Evolutionary conservation across 2,113 vertebrate genomes (phyloP).

Genomic region (Pachypanchax playfairii): DNA sequence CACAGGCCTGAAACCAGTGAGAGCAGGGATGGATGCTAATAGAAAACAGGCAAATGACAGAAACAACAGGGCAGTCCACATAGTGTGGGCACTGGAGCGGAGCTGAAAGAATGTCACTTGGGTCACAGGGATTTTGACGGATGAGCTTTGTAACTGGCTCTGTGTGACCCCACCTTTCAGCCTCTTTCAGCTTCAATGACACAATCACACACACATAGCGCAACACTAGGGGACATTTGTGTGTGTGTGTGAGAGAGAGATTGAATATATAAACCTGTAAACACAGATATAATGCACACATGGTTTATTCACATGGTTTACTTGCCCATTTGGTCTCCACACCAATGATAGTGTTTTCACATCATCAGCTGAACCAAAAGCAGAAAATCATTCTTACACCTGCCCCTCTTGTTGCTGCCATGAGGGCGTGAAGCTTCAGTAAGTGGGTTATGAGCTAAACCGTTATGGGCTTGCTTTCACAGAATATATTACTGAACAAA

Average conservation of each 20-base stretch:
- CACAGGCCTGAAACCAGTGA: constrained; percentile 34
- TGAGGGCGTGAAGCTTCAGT: constrained; percentile 6
- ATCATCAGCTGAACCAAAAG: constrained; percentile 20
- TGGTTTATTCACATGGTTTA: constrained; percentile 2
- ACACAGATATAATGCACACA: constrained; percentile 7
- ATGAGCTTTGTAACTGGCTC: constrained; percentile 68
- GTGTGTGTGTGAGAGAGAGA: constrained; percentile 15
- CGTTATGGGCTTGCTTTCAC: constrained; percentile 27
- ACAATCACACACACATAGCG: constrained; percentile 49
- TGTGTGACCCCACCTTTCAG: constrained; percentile 69
- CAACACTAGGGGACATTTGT: not conserved
- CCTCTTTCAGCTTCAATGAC: constrained; percentile 62
- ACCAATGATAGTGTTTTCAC: constrained; percentile 13
- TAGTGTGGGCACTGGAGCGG: constrained; percentile 52
- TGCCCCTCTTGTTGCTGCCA: constrained; percentile 12
- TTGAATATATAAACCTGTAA: not conserved
- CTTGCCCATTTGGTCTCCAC: constrained; percentile 7
- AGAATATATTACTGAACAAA: constrained; percentile 18
- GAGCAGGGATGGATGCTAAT: constrained; percentile 63
- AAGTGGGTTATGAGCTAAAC: constrained; percentile 16
- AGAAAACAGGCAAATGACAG: constrained; percentile 68
- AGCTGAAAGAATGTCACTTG: constrained; percentile 67
- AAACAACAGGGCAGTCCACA: constrained; percentile 58
- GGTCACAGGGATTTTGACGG: constrained; percentile 70
- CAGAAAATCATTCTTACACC: constrained; percentile 18